Evolutionary conservation across 2,113 vertebrate genomes (phyloP).

Genomic region (Thunnus maccoyii): DNA sequence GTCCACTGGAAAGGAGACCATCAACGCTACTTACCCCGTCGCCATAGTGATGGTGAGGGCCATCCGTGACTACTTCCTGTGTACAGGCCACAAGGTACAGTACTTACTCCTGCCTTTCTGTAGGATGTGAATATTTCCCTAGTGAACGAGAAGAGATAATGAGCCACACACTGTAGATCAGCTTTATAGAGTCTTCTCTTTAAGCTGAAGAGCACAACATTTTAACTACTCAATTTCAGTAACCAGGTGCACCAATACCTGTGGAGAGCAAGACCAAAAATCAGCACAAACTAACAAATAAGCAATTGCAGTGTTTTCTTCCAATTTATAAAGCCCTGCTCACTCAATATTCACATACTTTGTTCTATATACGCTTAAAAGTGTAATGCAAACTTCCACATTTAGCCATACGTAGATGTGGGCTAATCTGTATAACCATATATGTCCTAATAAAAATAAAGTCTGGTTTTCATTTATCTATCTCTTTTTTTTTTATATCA

Average conservation of each 20-base stretch:
- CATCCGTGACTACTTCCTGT: conserved; percentile 93
- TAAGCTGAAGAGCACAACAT: not conserved
- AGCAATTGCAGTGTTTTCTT: too few species aligned
- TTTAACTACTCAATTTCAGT: not conserved
- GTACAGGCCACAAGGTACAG: conserved; percentile 92
- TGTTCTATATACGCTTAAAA: too few species aligned
- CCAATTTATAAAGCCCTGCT: too few species aligned
- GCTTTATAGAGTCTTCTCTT: not conserved
- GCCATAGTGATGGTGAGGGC: conserved; percentile 96
- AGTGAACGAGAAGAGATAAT: not conserved
- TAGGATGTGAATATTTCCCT: not conserved
- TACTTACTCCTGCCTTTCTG: not conserved
- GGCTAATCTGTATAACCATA: not conserved
- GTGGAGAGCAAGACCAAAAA: too few species aligned
- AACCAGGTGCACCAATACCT: too few species aligned
- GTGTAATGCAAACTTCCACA: too few species aligned
- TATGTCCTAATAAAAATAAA: not conserved
- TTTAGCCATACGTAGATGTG: too few species aligned
- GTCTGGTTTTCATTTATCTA: too few species aligned
- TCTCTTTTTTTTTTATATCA: too few species aligned
- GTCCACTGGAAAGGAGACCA: conserved; percentile 95
- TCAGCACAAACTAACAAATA: too few species aligned
- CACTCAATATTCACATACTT: too few species aligned
- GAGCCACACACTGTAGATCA: not conserved
- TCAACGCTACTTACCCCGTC: conserved; percentile 95